Evolutionary conservation across 2,797 vertebrate genomes (phyloP).

Genomic region (Netta rufina): DNA sequence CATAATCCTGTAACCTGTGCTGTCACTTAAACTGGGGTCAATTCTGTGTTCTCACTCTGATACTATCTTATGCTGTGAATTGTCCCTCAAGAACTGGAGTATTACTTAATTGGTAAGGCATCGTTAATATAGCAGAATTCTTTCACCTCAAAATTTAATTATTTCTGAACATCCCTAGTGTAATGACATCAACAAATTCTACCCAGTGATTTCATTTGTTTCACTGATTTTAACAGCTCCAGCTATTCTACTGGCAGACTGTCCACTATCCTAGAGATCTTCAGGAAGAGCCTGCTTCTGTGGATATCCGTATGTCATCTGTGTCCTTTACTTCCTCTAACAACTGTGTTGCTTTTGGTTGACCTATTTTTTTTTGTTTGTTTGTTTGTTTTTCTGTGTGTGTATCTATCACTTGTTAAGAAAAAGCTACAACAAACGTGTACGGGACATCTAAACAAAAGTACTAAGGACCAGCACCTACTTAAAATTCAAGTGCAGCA

Average conservation of each 20-base stretch:
- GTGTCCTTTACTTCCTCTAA: not conserved
- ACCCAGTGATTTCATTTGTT: slow-evolving; percentile 13
- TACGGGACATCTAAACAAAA: not conserved
- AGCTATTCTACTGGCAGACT: slow-evolving; percentile 3
- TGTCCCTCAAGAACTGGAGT: not conserved
- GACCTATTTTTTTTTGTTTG: not conserved
- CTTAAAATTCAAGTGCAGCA: slow-evolving; percentile 75
- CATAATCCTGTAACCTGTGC: not conserved
- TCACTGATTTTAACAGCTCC: slow-evolving; percentile 41
- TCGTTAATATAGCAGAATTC: not conserved
- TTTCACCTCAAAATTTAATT: not conserved
- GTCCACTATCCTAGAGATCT: slow-evolving; percentile 4
- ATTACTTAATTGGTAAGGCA: not conserved
- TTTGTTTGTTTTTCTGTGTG: not conserved
- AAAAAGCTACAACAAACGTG: not conserved
- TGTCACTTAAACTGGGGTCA: not conserved
- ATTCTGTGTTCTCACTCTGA: not conserved
- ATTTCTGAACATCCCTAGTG: not conserved
- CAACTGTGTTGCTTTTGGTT: not conserved
- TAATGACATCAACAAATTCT: not conserved
- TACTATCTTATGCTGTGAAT: not conserved
- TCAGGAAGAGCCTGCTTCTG: not conserved
- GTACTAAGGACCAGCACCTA: slow-evolving; percentile 39
- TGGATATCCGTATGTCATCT: not conserved
- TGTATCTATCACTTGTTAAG: not conserved